phyloP scores from a whole-genome alignment of 2,888 invertebrate species.

The Tribolium freemani region DNA sequence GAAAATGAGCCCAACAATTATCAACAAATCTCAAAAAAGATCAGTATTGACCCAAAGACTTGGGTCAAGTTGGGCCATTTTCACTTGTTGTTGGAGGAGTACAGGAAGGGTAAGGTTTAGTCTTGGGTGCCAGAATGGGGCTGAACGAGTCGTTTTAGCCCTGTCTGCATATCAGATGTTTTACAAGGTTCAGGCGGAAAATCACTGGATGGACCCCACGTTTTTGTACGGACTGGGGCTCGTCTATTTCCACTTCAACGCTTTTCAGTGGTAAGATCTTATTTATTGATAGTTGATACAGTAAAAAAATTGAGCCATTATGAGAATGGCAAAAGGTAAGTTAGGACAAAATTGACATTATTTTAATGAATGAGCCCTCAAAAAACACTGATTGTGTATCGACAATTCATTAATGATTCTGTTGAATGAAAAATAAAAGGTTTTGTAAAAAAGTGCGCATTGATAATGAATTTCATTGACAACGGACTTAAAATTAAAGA shows the following conservation, averaged over 20 bases:
- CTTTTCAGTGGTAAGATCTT: slow-evolving; percentile 92
- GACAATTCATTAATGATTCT: no score
- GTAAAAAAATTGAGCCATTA: no score
- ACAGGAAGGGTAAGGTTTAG: slow-evolving; percentile 84
- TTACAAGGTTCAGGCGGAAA: slow-evolving; percentile 80
- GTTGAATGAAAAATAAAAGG: no score
- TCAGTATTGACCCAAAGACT: slow-evolving; percentile 89
- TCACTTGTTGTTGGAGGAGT: slow-evolving; percentile 92
- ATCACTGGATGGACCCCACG: slow-evolving; percentile 89
- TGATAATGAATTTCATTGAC: no score
- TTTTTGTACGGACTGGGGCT: slow-evolving; percentile 96
- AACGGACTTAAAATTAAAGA: no score
- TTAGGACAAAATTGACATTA: no score
- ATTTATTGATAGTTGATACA: not conserved
- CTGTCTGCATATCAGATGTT: slow-evolving; percentile 98
- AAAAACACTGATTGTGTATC: no score
- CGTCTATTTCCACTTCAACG: slow-evolving; percentile 96
- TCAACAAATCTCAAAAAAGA: slow-evolving; percentile 71
- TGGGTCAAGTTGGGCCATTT: slow-evolving; percentile 97
- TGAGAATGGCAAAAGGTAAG: no score
- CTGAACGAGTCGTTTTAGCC: slow-evolving; percentile 72
- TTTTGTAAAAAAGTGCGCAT: no score
- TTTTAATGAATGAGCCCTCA: no score
- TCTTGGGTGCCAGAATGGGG: not conserved
- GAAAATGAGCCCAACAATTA: slow-evolving; percentile 62